Base-by-base conservation (phyloP, 2,888 invertebrate species). In the Drosophila putrida region DNA sequence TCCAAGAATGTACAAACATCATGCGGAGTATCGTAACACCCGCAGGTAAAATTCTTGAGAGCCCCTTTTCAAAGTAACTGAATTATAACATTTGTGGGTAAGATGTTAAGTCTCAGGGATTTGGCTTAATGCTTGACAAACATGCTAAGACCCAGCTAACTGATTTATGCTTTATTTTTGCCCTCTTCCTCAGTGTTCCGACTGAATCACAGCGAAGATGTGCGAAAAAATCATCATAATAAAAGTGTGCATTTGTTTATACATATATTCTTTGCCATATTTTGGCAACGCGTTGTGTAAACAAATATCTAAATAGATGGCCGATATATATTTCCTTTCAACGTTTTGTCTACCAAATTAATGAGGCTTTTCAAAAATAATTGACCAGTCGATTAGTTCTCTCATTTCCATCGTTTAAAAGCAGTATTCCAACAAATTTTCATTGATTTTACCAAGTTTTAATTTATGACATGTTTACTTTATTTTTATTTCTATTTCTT, bases 321-420 rank as follows among this genome's bases (percentile, higher is more conserved):
- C 49, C 41, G 51, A 68, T 68, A 43, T 60, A 51, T 39, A 55
- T 69, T 87, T 71, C 67, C 75, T 72, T 54, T 55, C 43, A 59
- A 33, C 61, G 25, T 54, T 54, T 65, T 64, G 60, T 66, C 65
- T 44, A 57, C 39, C 51, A 55, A 67, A 59, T 81, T 81, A 84
- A 82, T 82, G 82, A 70, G 85, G 53, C 69, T 70, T 78, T 82
- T 88, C 75, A 71, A 55, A 63, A 36, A 64, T 71, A 87, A 81
- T 87, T 78, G 82, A 28, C 41, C 33, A 47, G 49, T 28, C 76
- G 70, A 75, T 82, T 71, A 66, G 49, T 64, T 62, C 54, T 11
- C 28, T 4, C 41, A 58, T 58, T 50, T 44, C 39, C 11, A 43
- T 33, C 27, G 39, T 44, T 69, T 50, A 28, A 15, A 36, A 39